A percentile compares a stretch with the other conserved stretches of the same genome.
Evolutionary conservation across 2,888 invertebrate genomes (phyloP).

Genomic region (Plutella xylostella): DNA sequence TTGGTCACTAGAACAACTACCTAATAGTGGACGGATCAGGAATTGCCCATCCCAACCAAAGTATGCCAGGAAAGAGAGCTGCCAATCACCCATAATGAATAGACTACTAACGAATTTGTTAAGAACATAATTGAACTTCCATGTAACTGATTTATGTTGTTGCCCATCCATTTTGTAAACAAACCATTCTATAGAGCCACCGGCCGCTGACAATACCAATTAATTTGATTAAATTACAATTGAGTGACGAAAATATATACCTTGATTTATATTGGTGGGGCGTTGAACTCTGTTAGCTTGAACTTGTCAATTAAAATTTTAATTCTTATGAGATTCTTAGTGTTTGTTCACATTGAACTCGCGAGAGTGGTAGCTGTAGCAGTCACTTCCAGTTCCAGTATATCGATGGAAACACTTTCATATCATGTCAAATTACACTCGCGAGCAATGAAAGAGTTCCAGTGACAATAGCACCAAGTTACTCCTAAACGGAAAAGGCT

Average conservation of each 20-base stretch:
- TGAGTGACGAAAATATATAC: neutral
- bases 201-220: slow-evolving; percentile 23
- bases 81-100: slow-evolving; percentile 53
- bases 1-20: neutral
- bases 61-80: slow-evolving; percentile 26
- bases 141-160: slow-evolving; percentile 34
- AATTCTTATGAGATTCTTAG: too few species aligned
- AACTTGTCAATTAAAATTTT: too few species aligned
- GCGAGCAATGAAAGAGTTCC: too few species aligned
- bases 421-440: too few species aligned
- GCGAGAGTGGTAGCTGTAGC: too few species aligned
- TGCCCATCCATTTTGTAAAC: neutral
- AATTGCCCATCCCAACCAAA: slow-evolving; percentile 6
- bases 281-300: too few species aligned
- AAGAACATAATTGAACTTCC: slow-evolving; percentile 41
- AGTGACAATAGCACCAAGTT: too few species aligned
- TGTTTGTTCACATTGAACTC: too few species aligned
- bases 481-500: too few species aligned
- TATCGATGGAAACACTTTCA: too few species aligned
- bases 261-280: too few species aligned
- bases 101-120: slow-evolving; percentile 53
- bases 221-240: slow-evolving; percentile 21
- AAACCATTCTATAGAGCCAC: neutral
- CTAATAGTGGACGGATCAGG: neutral
- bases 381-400: too few species aligned